phyloP scores from a whole-genome alignment of 1,140 invertebrate species.

The Telenomus remus region DNA sequence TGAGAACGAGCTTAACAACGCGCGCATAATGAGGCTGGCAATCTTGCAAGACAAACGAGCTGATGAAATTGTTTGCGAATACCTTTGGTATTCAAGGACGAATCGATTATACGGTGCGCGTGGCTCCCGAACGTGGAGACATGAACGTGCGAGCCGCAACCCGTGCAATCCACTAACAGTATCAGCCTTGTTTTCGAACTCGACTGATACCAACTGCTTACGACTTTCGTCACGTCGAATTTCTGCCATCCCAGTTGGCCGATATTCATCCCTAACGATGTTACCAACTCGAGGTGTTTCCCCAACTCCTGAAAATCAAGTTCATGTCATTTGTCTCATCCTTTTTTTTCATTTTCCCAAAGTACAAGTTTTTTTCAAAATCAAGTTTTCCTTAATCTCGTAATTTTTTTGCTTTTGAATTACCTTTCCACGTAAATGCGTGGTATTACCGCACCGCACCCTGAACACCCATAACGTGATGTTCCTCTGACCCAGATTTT shows the following conservation, averaged over 20 bases:
- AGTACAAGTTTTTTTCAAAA: neutral
- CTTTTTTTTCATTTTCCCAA: too few relatives aligned
- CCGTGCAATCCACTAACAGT: constrained; percentile 88
- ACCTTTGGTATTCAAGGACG: constrained; percentile 71
- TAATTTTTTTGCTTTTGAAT: neutral
- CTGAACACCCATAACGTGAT: constrained; percentile 82
- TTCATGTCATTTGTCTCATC: neutral
- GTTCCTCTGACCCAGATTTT: constrained; percentile 73
- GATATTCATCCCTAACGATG: constrained; percentile 82
- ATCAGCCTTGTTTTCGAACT: constrained; percentile 80
- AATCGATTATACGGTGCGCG: constrained; percentile 68
- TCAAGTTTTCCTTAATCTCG: neutral
- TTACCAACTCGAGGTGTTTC: constrained; percentile 78
- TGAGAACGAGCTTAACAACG: constrained; percentile 14
- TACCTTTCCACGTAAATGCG: constrained; percentile 78
- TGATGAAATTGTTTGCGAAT: constrained; percentile 38
- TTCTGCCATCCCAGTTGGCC: constrained; percentile 88
- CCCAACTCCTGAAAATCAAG: constrained; percentile 67
- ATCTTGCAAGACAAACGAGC: constrained; percentile 22
- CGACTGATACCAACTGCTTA: constrained; percentile 83
- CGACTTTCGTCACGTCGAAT: constrained; percentile 86
- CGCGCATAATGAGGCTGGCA: constrained; percentile 17
- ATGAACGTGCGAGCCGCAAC: constrained; percentile 84
- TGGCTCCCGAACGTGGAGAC: constrained; percentile 74
- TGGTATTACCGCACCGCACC: constrained; percentile 78